These are phyloP conservation scores for Philypnodon macrostomus DNA, from an alignment of 2,797 vertebrate genomes.

Conservation along the genomic window DNA sequence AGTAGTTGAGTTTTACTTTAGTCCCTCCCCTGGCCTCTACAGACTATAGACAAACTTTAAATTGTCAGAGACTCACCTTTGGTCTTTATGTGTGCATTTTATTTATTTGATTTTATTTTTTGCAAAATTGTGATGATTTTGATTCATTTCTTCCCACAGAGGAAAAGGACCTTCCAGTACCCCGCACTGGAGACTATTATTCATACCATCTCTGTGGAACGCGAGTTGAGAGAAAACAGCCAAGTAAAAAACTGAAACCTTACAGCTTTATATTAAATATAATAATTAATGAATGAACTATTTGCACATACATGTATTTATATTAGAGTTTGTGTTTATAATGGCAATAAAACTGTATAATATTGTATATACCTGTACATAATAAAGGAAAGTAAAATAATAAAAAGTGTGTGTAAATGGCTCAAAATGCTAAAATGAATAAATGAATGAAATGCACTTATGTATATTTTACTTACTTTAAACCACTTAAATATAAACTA, in stretches of 20 bases:
- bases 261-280: conserved; percentile 12
- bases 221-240: conserved; percentile 54
- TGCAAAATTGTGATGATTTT: background rate
- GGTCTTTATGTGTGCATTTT: background rate
- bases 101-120: background rate
- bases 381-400: no score
- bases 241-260: conserved; percentile 35
- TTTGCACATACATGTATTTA: conserved; percentile 51
- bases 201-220: conserved; percentile 64
- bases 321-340: no score
- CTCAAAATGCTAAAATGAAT: no score
- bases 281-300: conserved; percentile 1
- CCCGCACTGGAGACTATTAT: conserved; percentile 77
- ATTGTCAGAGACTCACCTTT: no score
- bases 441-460: no score
- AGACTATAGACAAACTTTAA: no score
- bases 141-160: conserved; percentile 58
- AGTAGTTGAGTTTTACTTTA: no score
- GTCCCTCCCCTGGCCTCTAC: no score
- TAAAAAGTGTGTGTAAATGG: no score
- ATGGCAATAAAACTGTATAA: no score
- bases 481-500: conserved; percentile 36
- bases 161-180: conserved; percentile 66
- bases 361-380: no score
- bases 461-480: no score